Conservation (phyloP, 2,797 vertebrate species). For the Alosa sapidissima region DNA sequence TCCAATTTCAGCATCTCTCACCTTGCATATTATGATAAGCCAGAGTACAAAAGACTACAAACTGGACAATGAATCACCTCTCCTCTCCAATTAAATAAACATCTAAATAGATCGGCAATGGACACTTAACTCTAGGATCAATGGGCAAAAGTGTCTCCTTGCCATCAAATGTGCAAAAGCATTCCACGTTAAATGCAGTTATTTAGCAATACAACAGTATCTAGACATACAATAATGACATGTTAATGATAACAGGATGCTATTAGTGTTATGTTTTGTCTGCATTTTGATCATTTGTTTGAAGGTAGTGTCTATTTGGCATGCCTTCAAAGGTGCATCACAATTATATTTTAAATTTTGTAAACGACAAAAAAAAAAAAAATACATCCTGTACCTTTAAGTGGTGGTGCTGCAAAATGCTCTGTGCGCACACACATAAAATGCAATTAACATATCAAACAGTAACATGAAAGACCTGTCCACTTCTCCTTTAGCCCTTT, state of each 20-base stretch:
- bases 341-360: neutral
- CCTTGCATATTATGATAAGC: conserved; percentile 40
- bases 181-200: neutral
- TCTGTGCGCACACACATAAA: conserved; percentile 25
- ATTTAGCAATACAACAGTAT: neutral
- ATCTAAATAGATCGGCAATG: neutral
- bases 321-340: neutral
- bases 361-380: too few relatives aligned
- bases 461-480: conserved; percentile 44
- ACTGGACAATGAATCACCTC: conserved; percentile 25
- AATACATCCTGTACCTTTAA: neutral
- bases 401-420: conserved; percentile 25
- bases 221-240: neutral
- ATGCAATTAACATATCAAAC: conserved; percentile 48
- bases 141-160: neutral
- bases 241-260: neutral
- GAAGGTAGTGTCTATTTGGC: neutral
- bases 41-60: conserved; percentile 36
- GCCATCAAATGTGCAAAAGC: neutral
- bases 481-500: neutral
- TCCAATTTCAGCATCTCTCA: conserved; percentile 44
- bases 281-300: too few relatives aligned
- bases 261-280: neutral
- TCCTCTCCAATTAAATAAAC: neutral
- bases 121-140: neutral